A percentile compares a stretch with the other conserved stretches of the same genome.
Conservation (phyloP, 2,888 invertebrate species). For the Standfussiana lucernea region DNA sequence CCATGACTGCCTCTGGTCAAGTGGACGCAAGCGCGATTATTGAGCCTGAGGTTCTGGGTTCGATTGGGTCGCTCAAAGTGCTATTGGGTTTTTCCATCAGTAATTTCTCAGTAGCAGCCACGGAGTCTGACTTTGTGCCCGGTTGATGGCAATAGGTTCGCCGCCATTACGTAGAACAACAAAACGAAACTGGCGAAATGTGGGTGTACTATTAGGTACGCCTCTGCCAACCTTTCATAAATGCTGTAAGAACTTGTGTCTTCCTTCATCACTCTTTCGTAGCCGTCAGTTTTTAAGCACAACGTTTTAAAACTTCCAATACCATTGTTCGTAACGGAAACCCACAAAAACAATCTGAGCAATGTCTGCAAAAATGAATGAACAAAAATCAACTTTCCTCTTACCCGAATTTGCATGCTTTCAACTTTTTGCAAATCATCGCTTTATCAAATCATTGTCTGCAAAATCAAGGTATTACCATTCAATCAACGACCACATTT, state of each 20-base stretch:
- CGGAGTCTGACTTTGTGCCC: background rate
- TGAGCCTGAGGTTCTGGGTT: background rate
- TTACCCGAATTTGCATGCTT: conserved; percentile 41
- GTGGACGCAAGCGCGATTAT: background rate
- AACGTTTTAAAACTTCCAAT: background rate
- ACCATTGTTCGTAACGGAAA: conserved; percentile 9
- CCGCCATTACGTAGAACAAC: background rate
- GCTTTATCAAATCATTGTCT: conserved; percentile 37
- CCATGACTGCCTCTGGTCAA: background rate
- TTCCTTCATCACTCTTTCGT: background rate
- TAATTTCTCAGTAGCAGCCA: background rate
- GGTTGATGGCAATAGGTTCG: background rate
- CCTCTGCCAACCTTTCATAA: background rate
- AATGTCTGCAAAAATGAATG: conserved; percentile 18
- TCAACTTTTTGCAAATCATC: conserved; percentile 44
- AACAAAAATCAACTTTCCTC: conserved; percentile 25
- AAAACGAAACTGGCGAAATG: background rate
- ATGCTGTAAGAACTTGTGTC: background rate
- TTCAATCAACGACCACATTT: conserved; percentile 44
- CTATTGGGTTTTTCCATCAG: background rate
- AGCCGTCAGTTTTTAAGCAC: background rate
- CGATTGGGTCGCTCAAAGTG: too few species aligned
- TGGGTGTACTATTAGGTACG: background rate
- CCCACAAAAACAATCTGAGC: conserved; percentile 5
- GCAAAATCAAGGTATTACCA: conserved; percentile 52